Evolutionary conservation across 2,113 vertebrate species (phyloP).

Genomic region (Pogonocichla stellata): DNA sequence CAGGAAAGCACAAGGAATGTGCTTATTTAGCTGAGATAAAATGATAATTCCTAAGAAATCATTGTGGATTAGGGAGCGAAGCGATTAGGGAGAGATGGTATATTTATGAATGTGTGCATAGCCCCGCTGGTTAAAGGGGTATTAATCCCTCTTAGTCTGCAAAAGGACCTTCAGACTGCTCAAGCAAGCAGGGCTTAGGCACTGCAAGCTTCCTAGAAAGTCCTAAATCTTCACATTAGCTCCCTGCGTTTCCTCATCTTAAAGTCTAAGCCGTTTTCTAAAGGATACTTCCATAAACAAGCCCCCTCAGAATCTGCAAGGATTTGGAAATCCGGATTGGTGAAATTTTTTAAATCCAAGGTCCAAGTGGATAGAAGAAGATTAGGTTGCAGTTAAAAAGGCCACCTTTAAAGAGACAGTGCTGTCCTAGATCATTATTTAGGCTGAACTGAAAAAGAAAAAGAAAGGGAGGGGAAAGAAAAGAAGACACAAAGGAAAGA

Average conservation of each 20-base stretch:
- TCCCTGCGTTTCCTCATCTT: constrained; percentile 91
- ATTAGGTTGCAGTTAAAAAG: constrained; percentile 80
- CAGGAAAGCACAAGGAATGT: constrained; percentile 86
- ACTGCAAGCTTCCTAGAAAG: constrained; percentile 90
- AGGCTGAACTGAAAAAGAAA: constrained; percentile 39
- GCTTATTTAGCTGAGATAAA: constrained; percentile 91
- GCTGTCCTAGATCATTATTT: constrained; percentile 68
- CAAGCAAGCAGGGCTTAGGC: constrained; percentile 91
- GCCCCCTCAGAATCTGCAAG: constrained; percentile 83
- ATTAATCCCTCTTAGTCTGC: constrained; percentile 98
- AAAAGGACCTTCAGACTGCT: constrained; percentile 91
- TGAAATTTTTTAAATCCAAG: constrained; percentile 76
- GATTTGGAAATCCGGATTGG: constrained; percentile 88
- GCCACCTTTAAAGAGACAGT: constrained; percentile 81
- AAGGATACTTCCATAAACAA: constrained; percentile 93
- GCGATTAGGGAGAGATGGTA: constrained; percentile 78
- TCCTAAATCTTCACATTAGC: constrained; percentile 97
- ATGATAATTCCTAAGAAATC: constrained; percentile 87
- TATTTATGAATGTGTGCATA: constrained; percentile 83
- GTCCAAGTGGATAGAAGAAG: constrained; percentile 83
- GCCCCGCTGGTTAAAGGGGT: constrained; percentile 90
- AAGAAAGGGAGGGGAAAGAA: not conserved
- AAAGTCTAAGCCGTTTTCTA: constrained; percentile 95
- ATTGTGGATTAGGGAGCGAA: constrained; percentile 88
- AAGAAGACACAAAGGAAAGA: constrained; percentile 5